Conservation (phyloP, 2,797 vertebrate genomes). For the Thunnus albacares region DNA sequence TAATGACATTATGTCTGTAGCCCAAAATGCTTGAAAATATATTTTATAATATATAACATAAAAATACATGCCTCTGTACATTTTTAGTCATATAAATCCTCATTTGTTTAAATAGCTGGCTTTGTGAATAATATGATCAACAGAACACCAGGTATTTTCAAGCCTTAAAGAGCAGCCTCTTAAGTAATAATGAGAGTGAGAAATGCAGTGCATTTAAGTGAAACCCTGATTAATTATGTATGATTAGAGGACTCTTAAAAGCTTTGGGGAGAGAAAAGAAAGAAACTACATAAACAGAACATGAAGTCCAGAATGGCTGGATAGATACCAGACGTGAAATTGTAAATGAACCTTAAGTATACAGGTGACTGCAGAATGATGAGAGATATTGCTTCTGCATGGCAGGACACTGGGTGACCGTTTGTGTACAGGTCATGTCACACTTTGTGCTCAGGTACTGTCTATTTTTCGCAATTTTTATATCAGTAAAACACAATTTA, state of each 20-base stretch:
- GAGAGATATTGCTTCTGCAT: constrained; percentile 73
- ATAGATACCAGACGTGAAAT: constrained; percentile 83
- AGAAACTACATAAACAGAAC: constrained; percentile 86
- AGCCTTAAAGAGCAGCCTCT: constrained; percentile 75
- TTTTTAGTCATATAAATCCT: constrained; percentile 4
- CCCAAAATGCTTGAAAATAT: constrained; percentile 13
- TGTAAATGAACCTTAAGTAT: constrained; percentile 85
- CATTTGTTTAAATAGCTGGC: constrained; percentile 41
- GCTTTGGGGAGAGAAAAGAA: constrained; percentile 80
- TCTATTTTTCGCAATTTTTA: constrained; percentile 27
- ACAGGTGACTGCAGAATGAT: constrained; percentile 82
- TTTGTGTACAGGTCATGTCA: constrained; percentile 63
- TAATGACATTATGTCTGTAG: constrained; percentile 12
- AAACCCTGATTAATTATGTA: constrained; percentile 87
- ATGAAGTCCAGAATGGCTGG: constrained; percentile 76
- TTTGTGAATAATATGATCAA: constrained; percentile 67
- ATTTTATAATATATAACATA: too few species aligned
- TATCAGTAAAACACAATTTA: neutral
- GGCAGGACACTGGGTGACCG: constrained; percentile 57
- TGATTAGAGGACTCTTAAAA: constrained; percentile 87
- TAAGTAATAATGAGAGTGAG: constrained; percentile 86
- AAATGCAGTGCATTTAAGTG: constrained; percentile 85
- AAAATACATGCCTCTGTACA: constrained; percentile 7
- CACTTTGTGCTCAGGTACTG: constrained; percentile 35
- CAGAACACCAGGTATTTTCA: constrained; percentile 64